These are phyloP conservation scores for Sinocyclocheilus grahami DNA, from an alignment of 2,113 vertebrate species.

Conservation along the genomic window DNA sequence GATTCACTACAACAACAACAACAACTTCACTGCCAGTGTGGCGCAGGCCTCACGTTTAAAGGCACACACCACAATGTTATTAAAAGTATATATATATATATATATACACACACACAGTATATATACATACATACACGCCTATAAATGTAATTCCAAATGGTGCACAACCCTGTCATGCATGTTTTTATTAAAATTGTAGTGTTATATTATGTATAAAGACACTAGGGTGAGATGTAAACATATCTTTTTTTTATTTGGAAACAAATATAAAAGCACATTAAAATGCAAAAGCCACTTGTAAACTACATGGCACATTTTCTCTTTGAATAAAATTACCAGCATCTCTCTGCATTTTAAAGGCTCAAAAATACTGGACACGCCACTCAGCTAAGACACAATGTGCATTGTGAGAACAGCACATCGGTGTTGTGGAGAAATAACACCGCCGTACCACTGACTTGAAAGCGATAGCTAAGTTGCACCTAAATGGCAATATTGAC, in stretches of 20 bases:
- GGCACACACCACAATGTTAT: too few species aligned
- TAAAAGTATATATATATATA: not conserved
- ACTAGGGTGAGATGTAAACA: conserved; percentile 48
- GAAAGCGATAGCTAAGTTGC: conserved; percentile 51
- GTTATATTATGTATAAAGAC: conserved; percentile 1
- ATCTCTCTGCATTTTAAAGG: conserved; percentile 46
- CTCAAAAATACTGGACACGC: conserved; percentile 42
- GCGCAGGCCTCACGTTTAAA: too few species aligned
- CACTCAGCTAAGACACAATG: conserved; percentile 49
- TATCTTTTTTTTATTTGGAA: conserved; percentile 55
- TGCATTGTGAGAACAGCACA: conserved; percentile 49
- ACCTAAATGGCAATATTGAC: conserved; percentile 50
- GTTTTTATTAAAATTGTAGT: not conserved
- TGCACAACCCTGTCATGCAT: not conserved
- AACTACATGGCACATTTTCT: conserved; percentile 57
- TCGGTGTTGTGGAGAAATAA: conserved; percentile 44
- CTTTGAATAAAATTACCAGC: conserved; percentile 41
- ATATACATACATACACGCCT: not conserved
- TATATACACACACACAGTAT: too few species aligned
- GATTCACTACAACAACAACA: too few species aligned
- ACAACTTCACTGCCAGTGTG: too few species aligned
- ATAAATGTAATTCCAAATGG: not conserved
- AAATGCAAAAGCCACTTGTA: conserved; percentile 55
- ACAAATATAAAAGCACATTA: conserved; percentile 61
- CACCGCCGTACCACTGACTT: conserved; percentile 34